These are phyloP conservation scores for Electrona antarctica DNA, from an alignment of 2,113 vertebrate species.

Conservation along the genomic window DNA sequence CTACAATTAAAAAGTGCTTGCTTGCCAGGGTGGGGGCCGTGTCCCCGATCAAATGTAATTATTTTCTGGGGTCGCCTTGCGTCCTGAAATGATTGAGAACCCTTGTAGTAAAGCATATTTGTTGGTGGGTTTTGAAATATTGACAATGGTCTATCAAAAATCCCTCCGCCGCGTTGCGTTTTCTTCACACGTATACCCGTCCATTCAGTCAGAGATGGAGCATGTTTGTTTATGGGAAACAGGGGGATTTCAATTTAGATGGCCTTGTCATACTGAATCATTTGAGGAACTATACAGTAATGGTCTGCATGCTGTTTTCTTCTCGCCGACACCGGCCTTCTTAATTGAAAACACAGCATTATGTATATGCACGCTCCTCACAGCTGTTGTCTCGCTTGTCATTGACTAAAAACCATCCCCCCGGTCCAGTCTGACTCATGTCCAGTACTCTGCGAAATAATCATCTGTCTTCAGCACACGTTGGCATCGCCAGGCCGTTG, in stretches of 20 bases:
- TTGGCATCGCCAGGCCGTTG: constrained; percentile 13
- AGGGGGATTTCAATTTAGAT: constrained; percentile 44
- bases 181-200: not conserved
- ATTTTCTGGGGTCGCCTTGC: too few relatives aligned
- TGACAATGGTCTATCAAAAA: too few relatives aligned
- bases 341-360: constrained; percentile 44
- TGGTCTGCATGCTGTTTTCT: constrained; percentile 56
- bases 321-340: constrained; percentile 40
- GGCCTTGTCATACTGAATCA: constrained; percentile 33
- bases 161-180: too few relatives aligned
- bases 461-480: constrained; percentile 7
- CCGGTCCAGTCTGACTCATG: constrained; percentile 3
- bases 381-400: constrained; percentile 59
- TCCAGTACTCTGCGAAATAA: constrained; percentile 14
- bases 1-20: too few relatives aligned
- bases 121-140: too few relatives aligned
- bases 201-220: not conserved
- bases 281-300: constrained; percentile 38
- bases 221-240: constrained; percentile 6
- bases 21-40: too few relatives aligned
- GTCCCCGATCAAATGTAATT: too few relatives aligned
- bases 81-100: too few relatives aligned
- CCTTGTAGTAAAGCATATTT: too few relatives aligned
- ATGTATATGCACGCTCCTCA: constrained; percentile 38
- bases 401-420: constrained; percentile 44